phyloP scores from a whole-genome alignment of 2,888 invertebrate species.

The Strigamia crassipes region DNA sequence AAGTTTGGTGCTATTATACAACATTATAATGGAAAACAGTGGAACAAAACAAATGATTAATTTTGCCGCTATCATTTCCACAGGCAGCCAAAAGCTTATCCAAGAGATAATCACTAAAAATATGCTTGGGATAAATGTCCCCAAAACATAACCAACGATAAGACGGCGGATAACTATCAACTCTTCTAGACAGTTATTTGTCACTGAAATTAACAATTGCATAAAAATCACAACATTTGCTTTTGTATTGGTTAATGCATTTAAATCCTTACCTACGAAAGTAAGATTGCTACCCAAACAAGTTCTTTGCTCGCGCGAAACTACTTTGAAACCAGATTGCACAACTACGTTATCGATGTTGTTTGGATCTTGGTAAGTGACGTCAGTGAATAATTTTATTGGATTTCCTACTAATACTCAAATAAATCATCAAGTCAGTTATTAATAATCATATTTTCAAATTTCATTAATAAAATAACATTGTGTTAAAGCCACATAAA shows the following conservation, averaged over 20 bases:
- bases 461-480: too few species aligned
- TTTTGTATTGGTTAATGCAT: not conserved
- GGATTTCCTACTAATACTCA: not conserved
- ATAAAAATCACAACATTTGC: not conserved
- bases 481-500: too few species aligned
- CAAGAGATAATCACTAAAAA: not conserved
- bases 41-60: not conserved
- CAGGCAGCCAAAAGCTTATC: not conserved
- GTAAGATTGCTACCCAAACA: not conserved
- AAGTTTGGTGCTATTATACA: not conserved
- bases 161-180: not conserved
- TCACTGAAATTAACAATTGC: not conserved
- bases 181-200: not conserved
- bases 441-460: too few species aligned
- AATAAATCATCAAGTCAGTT: too few species aligned
- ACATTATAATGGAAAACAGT: not conserved
- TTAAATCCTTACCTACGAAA: not conserved
- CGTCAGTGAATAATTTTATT: not conserved
- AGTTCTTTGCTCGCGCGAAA: not conserved
- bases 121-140: not conserved
- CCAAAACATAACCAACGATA: not conserved
- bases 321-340: not conserved
- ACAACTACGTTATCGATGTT: not conserved
- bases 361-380: not conserved
- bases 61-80: not conserved